These are phyloP conservation scores for Myotis davidii DNA, from an alignment of 2,113 vertebrate species.

Conservation along the genomic window DNA sequence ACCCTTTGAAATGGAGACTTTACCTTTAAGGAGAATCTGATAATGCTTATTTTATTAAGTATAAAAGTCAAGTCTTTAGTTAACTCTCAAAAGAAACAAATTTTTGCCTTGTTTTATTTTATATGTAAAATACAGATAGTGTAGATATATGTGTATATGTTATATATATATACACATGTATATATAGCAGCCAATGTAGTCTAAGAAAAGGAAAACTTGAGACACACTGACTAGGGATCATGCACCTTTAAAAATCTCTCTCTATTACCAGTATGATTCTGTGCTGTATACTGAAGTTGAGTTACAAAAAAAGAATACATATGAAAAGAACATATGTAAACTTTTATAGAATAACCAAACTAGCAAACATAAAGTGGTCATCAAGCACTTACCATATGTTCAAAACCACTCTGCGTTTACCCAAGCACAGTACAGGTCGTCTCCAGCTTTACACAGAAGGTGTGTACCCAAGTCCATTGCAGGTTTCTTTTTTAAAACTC, in stretches of 20 bases:
- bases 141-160: background rate
- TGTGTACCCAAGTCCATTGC: constrained; percentile 29
- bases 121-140: background rate
- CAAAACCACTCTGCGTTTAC: constrained; percentile 31
- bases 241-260: background rate
- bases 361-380: background rate
- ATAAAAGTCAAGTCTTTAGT: background rate
- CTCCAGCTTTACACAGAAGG: constrained; percentile 46
- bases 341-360: constrained; percentile 36
- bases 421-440: background rate
- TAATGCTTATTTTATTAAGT: background rate
- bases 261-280: background rate
- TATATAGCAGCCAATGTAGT: background rate
- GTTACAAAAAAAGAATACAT: constrained; percentile 15
- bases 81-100: background rate
- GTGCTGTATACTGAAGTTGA: background rate
- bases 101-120: background rate
- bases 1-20: constrained; percentile 31
- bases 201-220: background rate
- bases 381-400: constrained; percentile 35
- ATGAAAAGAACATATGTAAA: background rate
- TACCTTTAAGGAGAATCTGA: background rate
- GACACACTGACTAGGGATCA: background rate
- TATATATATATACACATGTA: background rate
- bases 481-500: background rate